Conservation (phyloP, 2,113 vertebrate species). For the Sclerurus mexicanus region DNA sequence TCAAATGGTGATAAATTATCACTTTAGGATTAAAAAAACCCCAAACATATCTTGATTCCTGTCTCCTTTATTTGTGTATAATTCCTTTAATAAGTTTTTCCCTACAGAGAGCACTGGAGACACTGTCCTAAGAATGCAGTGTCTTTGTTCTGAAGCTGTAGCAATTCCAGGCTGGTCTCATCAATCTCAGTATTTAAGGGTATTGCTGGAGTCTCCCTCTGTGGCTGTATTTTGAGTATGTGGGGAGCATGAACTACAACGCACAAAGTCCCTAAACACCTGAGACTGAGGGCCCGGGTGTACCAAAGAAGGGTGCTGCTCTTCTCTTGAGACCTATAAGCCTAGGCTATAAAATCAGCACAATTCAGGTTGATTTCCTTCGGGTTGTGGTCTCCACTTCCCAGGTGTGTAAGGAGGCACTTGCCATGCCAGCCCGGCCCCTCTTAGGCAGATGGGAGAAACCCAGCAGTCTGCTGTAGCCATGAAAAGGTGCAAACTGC, state of each 20-base stretch:
- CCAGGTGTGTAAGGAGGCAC: background rate
- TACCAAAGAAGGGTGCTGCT: fast-evolving
- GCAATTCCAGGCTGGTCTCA: background rate
- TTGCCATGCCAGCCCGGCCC: fast-evolving
- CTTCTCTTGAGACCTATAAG: background rate
- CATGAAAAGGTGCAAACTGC: background rate
- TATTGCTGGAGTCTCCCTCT: background rate
- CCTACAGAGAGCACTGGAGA: background rate
- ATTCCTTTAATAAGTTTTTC: background rate
- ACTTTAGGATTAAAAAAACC: background rate
- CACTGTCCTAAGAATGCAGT: fast-evolving
- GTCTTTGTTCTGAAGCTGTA: background rate
- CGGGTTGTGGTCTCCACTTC: background rate
- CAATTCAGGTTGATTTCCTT: background rate
- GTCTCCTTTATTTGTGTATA: background rate
- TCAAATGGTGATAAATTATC: background rate
- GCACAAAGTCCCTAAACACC: background rate
- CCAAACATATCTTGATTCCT: background rate
- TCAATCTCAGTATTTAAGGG: background rate
- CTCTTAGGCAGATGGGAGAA: background rate
- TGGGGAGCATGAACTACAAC: background rate
- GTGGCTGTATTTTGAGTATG: background rate
- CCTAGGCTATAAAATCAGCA: background rate
- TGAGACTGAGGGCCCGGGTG: background rate
- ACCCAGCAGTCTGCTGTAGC: background rate